Percentiles rank a stretch among this genome's conserved stretches.
Evolutionary conservation across 2,113 vertebrate genomes (phyloP).

Genomic region (Pelmatolapia mariae): DNA sequence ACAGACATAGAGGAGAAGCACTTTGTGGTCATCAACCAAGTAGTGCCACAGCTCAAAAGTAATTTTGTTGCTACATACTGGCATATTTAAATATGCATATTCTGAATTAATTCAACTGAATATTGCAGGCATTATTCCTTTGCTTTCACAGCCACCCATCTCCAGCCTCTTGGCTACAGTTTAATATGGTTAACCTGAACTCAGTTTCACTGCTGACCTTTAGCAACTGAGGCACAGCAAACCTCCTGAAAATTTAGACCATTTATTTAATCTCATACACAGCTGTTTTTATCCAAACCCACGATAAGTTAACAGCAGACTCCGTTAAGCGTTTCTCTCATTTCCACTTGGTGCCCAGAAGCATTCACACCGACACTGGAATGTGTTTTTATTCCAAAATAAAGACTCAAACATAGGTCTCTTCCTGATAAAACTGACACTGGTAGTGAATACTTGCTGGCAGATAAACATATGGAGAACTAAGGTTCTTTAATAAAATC

Average conservation of each 20-base stretch:
- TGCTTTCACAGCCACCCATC: neutral
- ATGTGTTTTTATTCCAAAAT: conserved; percentile 41
- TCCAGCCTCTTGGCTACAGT: neutral
- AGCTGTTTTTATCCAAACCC: conserved; percentile 17
- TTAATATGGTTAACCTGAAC: neutral
- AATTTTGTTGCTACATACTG: neutral
- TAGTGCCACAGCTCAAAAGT: neutral
- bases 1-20: neutral
- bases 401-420: conserved; percentile 23
- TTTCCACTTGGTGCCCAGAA: conserved; percentile 34
- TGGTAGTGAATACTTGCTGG: neutral
- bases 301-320: conserved; percentile 17
- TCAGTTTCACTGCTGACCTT: neutral
- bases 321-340: conserved; percentile 18
- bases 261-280: conserved; percentile 13
- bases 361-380: conserved; percentile 24
- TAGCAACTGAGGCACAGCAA: neutral
- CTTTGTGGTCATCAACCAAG: neutral
- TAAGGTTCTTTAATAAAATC: neutral
- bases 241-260: neutral
- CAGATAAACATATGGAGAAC: neutral
- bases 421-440: neutral
- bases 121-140: neutral
- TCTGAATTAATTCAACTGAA: neutral
- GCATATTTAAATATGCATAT: neutral